Conservation (phyloP, 2,888 invertebrate genomes). For the Philaethria dido region DNA sequence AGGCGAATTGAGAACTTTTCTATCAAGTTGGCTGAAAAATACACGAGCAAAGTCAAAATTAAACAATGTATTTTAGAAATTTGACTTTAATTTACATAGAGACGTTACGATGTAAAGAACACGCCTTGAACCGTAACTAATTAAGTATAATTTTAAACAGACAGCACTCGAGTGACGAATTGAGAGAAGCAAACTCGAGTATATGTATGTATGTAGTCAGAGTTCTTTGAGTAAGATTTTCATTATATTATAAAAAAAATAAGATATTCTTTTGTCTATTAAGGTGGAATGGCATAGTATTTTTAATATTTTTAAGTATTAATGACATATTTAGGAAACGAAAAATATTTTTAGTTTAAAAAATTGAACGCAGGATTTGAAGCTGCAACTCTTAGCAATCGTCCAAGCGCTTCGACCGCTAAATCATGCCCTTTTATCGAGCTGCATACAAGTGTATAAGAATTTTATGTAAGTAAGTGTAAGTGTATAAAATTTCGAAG, state of each 20-base stretch:
- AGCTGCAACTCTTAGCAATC: too few relatives aligned
- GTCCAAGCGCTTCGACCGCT: too few relatives aligned
- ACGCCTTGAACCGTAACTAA: conserved; percentile 14
- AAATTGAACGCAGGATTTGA: too few relatives aligned
- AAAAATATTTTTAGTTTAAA: too few relatives aligned
- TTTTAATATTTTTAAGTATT: too few relatives aligned
- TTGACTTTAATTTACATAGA: not conserved
- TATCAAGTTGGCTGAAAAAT: too few relatives aligned
- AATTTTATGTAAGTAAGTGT: too few relatives aligned
- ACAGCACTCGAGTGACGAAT: conserved; percentile 18
- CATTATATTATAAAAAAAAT: conserved; percentile 9
- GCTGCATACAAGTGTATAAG: too few relatives aligned
- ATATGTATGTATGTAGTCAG: not conserved
- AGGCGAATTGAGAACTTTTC: too few relatives aligned
- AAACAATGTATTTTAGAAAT: not conserved
- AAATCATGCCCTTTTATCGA: too few relatives aligned
- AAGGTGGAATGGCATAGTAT: not conserved
- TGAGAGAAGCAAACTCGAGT: not conserved
- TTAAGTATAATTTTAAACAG: conserved; percentile 11
- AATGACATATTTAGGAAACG: too few relatives aligned
- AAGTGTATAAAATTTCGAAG: too few relatives aligned
- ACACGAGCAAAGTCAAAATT: not conserved
- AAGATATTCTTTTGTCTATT: not conserved
- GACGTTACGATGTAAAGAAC: conserved; percentile 14
- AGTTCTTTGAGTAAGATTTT: not conserved